These are phyloP conservation scores for Drosophila nigricruria DNA, from an alignment of 2,888 invertebrate genomes.

Conservation along the genomic window DNA sequence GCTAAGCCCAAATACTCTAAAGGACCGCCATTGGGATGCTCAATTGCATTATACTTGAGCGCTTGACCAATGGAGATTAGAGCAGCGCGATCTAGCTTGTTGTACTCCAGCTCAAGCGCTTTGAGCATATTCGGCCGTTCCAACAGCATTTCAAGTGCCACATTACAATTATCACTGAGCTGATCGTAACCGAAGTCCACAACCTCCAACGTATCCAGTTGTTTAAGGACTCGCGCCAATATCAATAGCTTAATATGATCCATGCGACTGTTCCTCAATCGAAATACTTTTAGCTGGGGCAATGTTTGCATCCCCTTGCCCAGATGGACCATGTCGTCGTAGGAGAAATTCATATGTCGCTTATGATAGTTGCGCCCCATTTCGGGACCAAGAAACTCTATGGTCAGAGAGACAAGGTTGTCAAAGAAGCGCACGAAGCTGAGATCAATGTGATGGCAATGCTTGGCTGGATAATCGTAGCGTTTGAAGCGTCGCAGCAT, in stretches of 20 bases:
- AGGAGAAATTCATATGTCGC: constrained; percentile 77
- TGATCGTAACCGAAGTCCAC: constrained; percentile 79
- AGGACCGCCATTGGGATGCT: constrained; percentile 19
- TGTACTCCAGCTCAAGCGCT: constrained; percentile 73
- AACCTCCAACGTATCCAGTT: constrained; percentile 57
- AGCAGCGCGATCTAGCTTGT: constrained; percentile 49
- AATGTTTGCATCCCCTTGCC: constrained; percentile 64
- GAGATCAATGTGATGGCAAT: constrained; percentile 81
- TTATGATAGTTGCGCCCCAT: constrained; percentile 68
- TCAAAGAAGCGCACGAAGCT: constrained; percentile 72
- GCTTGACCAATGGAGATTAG: constrained; percentile 47
- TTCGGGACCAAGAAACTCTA: constrained; percentile 80
- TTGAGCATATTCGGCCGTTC: constrained; percentile 49
- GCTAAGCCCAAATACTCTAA: constrained; percentile 75
- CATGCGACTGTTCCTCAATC: constrained; percentile 80
- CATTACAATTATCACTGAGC: constrained; percentile 72
- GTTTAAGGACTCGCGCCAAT: constrained; percentile 58
- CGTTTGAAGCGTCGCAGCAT: constrained; percentile 36
- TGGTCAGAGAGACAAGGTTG: constrained; percentile 60
- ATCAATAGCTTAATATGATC: constrained; percentile 70
- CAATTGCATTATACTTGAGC: constrained; percentile 28
- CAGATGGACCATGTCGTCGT: constrained; percentile 71
- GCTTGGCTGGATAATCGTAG: constrained; percentile 71
- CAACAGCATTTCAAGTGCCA: constrained; percentile 63
- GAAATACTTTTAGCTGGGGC: constrained; percentile 65